A percentile compares a stretch with the other conserved stretches of the same genome.
These are phyloP conservation scores for Acanthosoma haemorrhoidale DNA, from an alignment of 2,888 invertebrate species.

Conservation along the genomic window DNA sequence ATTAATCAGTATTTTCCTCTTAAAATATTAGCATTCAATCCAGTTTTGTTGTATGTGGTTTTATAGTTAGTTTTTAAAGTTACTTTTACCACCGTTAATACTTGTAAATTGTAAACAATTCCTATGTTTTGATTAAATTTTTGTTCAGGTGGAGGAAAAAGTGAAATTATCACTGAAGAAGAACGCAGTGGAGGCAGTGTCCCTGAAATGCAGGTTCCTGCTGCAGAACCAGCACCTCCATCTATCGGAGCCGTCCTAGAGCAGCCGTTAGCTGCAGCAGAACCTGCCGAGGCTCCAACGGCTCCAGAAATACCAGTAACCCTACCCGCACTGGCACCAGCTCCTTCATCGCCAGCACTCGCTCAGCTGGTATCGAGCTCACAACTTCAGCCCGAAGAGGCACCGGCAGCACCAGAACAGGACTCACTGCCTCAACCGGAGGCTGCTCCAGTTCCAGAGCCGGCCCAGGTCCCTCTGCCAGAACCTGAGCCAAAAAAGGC, in stretches of 20 bases:
- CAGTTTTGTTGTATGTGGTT: too few species aligned
- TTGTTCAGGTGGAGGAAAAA: slow-evolving; percentile 19
- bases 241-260: slow-evolving; percentile 21
- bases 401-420: background rate
- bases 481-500: slow-evolving; percentile 41
- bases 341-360: slow-evolving; percentile 32
- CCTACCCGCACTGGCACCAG: slow-evolving; percentile 34
- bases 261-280: background rate
- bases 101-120: too few species aligned
- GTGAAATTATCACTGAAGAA: background rate
- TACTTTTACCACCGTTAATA: too few species aligned
- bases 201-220: slow-evolving; percentile 29
- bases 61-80: too few species aligned
- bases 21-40: too few species aligned
- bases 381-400: background rate
- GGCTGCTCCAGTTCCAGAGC: slow-evolving; percentile 17
- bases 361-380: slow-evolving; percentile 40
- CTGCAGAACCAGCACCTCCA: slow-evolving; percentile 28
- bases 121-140: background rate
- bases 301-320: slow-evolving; percentile 22
- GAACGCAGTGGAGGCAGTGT: slow-evolving; percentile 16
- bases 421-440: background rate
- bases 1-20: too few species aligned
- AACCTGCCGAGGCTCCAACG: slow-evolving; percentile 10
- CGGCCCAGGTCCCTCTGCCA: slow-evolving; percentile 46